Conservation (phyloP, 2,888 invertebrate species). For the Amblyjoppa proteus region DNA sequence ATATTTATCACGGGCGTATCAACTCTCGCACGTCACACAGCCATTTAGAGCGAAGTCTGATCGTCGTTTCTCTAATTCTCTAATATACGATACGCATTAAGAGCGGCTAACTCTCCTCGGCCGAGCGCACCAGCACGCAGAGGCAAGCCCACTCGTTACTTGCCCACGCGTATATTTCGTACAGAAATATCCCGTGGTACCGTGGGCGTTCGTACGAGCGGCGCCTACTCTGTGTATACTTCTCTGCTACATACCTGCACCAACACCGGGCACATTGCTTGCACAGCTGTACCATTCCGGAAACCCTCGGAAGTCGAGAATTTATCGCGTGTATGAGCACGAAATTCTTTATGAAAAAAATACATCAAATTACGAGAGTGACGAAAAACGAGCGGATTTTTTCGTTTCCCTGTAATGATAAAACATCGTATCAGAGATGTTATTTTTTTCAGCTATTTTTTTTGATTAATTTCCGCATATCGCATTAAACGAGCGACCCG, state of each 20-base stretch:
- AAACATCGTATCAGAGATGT: background rate
- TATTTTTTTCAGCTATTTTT: background rate
- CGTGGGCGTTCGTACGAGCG: slow-evolving; percentile 80
- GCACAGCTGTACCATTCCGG: background rate
- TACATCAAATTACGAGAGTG: background rate
- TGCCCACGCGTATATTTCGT: slow-evolving; percentile 62
- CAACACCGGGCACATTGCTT: slow-evolving; percentile 14
- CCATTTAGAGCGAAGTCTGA: background rate
- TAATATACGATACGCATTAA: slow-evolving; percentile 29
- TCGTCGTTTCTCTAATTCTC: slow-evolving; percentile 30
- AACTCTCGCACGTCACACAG: background rate
- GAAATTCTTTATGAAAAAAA: slow-evolving; percentile 18
- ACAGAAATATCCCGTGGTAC: slow-evolving; percentile 65
- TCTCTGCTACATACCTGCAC: slow-evolving; percentile 73
- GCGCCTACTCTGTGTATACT: slow-evolving; percentile 76
- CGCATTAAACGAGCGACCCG: background rate
- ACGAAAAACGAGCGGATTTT: background rate
- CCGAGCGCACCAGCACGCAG: slow-evolving; percentile 41
- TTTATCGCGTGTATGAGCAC: slow-evolving; percentile 8
- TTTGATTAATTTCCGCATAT: background rate
- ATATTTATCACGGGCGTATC: background rate
- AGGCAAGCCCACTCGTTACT: slow-evolving; percentile 53
- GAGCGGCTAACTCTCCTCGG: slow-evolving; percentile 39
- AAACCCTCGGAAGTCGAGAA: slow-evolving; percentile 28
- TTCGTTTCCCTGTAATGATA: background rate